Percentiles rank a stretch among this genome's conserved stretches.
These are phyloP conservation scores for Amyelois transitella DNA, from an alignment of 1,140 invertebrate species.

Conservation along the genomic window DNA sequence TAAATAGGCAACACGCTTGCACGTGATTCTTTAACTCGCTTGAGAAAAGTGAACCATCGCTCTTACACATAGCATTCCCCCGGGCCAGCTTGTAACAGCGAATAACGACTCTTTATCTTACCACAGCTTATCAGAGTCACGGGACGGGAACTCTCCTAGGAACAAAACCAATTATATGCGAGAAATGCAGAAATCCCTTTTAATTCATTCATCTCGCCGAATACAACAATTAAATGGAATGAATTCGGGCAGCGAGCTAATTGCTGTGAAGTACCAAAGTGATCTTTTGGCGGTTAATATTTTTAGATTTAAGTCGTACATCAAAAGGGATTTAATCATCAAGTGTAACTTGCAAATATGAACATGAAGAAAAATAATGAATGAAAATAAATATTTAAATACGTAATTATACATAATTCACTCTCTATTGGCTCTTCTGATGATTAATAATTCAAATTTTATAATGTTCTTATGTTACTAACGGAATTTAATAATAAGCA, in stretches of 20 bases:
- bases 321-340: not conserved
- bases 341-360: no score
- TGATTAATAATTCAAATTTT: no score
- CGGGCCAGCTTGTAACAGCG: not conserved
- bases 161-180: not conserved
- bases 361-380: no score
- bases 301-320: not conserved
- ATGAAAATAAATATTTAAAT: no score
- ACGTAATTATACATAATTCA: no score
- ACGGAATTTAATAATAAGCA: no score
- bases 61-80: conserved; percentile 11
- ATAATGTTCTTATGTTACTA: no score
- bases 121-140: conserved; percentile 1
- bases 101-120: conserved; percentile 9
- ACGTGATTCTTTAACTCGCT: conserved; percentile 30
- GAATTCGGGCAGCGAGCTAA: not conserved
- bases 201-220: not conserved
- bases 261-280: not conserved
- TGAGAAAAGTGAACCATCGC: conserved; percentile 18
- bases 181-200: not conserved
- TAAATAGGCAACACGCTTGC: conserved; percentile 35
- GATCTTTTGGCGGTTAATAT: not conserved
- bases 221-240: not conserved
- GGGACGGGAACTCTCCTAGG: not conserved
- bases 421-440: no score